A percentile compares a stretch with the other conserved stretches of the same genome.
phyloP scores from a whole-genome alignment of 2,797 vertebrate species.

The Spinus olivaceus region DNA sequence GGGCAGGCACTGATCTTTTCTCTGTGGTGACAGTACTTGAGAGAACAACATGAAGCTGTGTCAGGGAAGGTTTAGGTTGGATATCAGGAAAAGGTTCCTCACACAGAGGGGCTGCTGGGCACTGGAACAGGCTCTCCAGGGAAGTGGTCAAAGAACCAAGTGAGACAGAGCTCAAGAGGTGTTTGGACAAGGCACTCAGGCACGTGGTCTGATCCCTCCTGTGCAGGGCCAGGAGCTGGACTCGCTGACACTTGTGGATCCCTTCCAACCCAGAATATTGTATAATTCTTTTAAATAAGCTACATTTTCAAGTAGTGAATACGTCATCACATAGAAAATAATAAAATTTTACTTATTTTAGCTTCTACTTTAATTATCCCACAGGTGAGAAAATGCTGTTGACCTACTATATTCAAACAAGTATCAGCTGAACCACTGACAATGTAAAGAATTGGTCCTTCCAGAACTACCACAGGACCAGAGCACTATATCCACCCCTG shows the following conservation, averaged over 20 bases:
- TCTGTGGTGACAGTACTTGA: background rate
- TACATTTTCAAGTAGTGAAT: background rate
- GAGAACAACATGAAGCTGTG: background rate
- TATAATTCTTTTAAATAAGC: background rate
- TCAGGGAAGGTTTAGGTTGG: background rate
- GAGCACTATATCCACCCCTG: background rate
- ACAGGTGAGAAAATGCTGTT: background rate
- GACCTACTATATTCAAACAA: background rate
- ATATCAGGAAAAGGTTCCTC: background rate
- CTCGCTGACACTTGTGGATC: background rate
- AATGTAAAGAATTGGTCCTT: background rate
- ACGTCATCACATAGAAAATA: background rate
- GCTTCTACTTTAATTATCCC: background rate
- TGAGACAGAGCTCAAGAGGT: background rate
- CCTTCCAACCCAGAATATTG: background rate
- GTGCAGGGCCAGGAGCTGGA: background rate
- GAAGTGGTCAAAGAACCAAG: background rate
- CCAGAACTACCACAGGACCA: background rate
- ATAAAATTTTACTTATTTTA: background rate
- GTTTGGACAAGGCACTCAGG: background rate
- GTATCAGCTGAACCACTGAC: background rate
- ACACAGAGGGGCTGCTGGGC: background rate
- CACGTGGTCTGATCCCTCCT: background rate
- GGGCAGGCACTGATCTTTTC: background rate
- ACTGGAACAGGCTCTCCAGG: background rate